Evolutionary conservation across 2,888 invertebrate species (phyloP).

Genomic region (Chaetogeoica ovagalla): DNA sequence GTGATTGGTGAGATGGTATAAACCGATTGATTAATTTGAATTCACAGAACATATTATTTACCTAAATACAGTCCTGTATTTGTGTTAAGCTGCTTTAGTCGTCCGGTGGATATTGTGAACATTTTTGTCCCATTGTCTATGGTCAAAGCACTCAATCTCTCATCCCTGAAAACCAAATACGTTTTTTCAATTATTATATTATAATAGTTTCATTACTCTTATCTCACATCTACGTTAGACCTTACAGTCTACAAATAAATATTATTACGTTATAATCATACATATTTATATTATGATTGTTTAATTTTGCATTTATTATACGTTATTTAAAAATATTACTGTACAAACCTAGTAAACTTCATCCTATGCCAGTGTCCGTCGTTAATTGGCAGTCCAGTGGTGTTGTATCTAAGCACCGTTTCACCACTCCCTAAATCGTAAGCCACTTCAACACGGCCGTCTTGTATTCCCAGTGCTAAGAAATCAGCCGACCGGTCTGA

Average conservation of each 20-base stretch:
- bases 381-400: slow-evolving; percentile 72
- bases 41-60: slow-evolving; percentile 60
- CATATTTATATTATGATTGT: too few species aligned
- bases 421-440: slow-evolving; percentile 88
- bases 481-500: slow-evolving; percentile 72
- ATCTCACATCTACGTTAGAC: too few species aligned
- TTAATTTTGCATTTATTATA: background rate
- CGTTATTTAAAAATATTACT: background rate
- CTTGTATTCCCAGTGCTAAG: slow-evolving; percentile 80
- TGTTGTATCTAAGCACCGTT: slow-evolving; percentile 80
- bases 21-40: too few species aligned
- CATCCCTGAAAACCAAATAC: slow-evolving; percentile 66
- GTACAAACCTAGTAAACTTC: slow-evolving; percentile 70
- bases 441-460: slow-evolving; percentile 73
- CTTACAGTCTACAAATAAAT: too few species aligned
- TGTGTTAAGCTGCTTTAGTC: slow-evolving; percentile 80
- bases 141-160: slow-evolving; percentile 81
- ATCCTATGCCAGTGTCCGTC: slow-evolving; percentile 87
- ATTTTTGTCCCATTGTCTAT: slow-evolving; percentile 85
- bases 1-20: too few species aligned
- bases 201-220: too few species aligned
- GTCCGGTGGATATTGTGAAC: slow-evolving; percentile 81
- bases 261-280: background rate
- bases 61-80: slow-evolving; percentile 89
- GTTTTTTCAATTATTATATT: too few species aligned